Evolutionary conservation across 2,113 vertebrate genomes (phyloP), one percentile per base, ranked within the genome.

Genomic region (Rallus limicola): DNA sequence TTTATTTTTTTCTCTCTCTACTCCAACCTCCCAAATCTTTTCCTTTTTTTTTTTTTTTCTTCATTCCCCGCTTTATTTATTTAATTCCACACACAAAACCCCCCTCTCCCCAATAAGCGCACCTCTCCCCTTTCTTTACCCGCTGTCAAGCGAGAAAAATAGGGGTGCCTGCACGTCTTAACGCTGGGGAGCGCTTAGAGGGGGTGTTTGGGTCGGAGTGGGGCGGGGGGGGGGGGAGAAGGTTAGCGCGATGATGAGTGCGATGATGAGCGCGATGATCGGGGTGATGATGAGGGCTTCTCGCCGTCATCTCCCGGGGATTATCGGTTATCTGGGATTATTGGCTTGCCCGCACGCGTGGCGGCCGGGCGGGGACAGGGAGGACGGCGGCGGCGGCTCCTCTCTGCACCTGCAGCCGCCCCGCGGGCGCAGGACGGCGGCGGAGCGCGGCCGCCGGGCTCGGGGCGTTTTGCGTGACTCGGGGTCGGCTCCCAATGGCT

Each of bases 401-500:
- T 19, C 82, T 84, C 89, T 94, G 94, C 94, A 94, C 94, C 94
- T 95, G 94, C 94, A 92, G 89, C 92, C 84, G 76, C 88, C 79
- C 85, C 40, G 64, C 59, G 90, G 81, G 70, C 64, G 58, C 90
- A 81, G 93, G 85, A 92, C 93, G 76, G 90, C 81, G 80, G 88
- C 52, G 86, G 86, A 75, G 72, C 56, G 82, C 55, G 82, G 82
- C 72, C 44, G 91, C 87, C 21, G 88, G 5, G 78, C 44, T 40
- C 18, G 62, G 13, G 91, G 82, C 53, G 77, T 52, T 92, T 88
- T 86, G 91, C 80, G 91, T 93, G 91, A 83, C 94, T 91, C 76
- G 88, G 94, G 80, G 80, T 91, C 80, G 84, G 48, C 26, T 91
- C 84, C 82, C 75, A 63, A 72, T 88, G 91, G 91, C 88, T 72